Conservation (phyloP, 1,140 invertebrate species). For the Diabrotica virgifera region DNA sequence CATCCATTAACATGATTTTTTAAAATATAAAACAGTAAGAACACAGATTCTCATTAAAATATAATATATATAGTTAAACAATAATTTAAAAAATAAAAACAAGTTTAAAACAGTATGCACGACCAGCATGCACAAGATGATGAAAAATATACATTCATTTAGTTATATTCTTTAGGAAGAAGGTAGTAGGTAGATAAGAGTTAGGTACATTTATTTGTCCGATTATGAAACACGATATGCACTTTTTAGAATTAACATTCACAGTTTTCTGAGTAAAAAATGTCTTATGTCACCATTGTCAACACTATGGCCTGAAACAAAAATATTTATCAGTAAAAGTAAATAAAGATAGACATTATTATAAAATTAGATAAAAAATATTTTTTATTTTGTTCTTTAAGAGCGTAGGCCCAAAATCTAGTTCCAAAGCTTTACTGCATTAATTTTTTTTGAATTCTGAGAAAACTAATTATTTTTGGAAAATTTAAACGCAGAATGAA, state of each 20-base stretch:
- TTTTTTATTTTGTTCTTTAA: no score
- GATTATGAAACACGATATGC: constrained; percentile 29
- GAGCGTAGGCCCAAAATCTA: no score
- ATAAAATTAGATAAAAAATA: no score
- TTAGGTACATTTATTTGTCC: constrained; percentile 23
- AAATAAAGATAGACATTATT: not conserved
- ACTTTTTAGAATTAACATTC: constrained; percentile 34
- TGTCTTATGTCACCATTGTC: constrained; percentile 41
- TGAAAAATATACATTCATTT: constrained; percentile 31
- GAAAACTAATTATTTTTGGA: no score
- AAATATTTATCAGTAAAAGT: constrained; percentile 1
- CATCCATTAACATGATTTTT: constrained; percentile 27
- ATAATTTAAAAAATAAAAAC: constrained; percentile 25
- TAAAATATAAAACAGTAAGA: constrained; percentile 36
- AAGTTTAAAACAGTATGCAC: constrained; percentile 27
- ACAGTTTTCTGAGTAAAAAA: constrained; percentile 39
- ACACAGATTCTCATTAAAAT: constrained; percentile 22
- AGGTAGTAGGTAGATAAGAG: constrained; percentile 24
- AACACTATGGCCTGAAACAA: constrained; percentile 41
- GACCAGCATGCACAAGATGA: constrained; percentile 40
- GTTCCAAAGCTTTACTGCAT: no score
- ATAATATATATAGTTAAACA: constrained; percentile 30
- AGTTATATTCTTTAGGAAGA: not conserved
- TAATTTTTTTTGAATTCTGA: no score
- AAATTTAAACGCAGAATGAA: no score